phyloP scores from a whole-genome alignment of 2,113 vertebrate species.

The Phalacrocorax aristotelis region DNA sequence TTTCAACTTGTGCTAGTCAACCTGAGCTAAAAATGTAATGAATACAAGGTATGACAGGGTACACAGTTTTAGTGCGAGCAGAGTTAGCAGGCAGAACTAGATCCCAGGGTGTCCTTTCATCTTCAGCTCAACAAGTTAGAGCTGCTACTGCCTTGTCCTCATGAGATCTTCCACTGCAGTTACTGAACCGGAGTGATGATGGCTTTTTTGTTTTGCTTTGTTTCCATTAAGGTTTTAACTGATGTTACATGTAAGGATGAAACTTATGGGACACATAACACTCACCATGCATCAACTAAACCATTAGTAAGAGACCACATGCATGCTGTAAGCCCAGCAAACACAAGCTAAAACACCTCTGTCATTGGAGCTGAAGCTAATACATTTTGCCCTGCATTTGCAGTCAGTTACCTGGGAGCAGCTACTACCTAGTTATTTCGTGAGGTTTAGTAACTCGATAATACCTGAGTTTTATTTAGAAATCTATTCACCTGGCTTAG shows the following conservation, averaged over 20 bases:
- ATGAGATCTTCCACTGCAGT: not conserved
- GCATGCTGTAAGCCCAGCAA: not conserved
- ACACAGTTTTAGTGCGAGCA: not conserved
- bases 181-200: not conserved
- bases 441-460: not conserved
- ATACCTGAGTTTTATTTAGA: not conserved
- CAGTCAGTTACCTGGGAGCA: not conserved
- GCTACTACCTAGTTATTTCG: not conserved
- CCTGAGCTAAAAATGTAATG: not conserved
- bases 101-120: not conserved
- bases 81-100: slow-evolving; percentile 10
- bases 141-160: not conserved
- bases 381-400: not conserved
- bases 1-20: not conserved
- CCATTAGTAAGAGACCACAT: not conserved
- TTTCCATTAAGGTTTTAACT: not conserved
- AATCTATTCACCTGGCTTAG: not conserved
- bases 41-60: not conserved
- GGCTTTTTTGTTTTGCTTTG: not conserved
- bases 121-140: not conserved
- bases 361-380: not conserved
- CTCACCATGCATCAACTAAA: not conserved
- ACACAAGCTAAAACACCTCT: not conserved
- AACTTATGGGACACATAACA: not conserved
- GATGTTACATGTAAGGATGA: not conserved